Conservation (phyloP, 2,797 vertebrate genomes). For the Spinibarbus caldwelli region DNA sequence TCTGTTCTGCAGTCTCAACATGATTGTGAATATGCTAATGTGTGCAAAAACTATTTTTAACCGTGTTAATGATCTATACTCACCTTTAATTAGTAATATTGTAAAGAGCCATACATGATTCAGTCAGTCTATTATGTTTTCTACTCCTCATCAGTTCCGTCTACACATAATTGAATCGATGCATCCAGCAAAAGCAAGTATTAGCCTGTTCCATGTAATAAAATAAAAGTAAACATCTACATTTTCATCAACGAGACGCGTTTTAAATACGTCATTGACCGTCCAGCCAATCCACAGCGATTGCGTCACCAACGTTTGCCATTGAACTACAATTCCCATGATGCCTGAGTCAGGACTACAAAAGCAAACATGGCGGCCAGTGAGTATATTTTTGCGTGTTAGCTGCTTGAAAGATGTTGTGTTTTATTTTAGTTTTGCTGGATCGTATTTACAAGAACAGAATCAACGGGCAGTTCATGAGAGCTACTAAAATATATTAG, state of each 20-base stretch:
- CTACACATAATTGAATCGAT: background rate
- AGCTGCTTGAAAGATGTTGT: background rate
- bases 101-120: background rate
- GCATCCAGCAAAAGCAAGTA: background rate
- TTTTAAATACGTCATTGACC: constrained; percentile 3
- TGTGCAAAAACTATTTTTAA: too few species aligned
- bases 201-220: background rate
- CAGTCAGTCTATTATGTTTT: background rate
- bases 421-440: background rate
- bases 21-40: background rate
- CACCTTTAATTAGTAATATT: constrained; percentile 1
- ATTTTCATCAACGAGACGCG: background rate
- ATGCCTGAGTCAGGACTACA: constrained; percentile 57
- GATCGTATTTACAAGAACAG: background rate
- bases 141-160: background rate
- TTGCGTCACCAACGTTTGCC: background rate
- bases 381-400: constrained; percentile 24
- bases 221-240: background rate
- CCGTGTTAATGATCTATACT: background rate
- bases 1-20: background rate
- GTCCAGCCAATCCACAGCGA: constrained; percentile 23
- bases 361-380: constrained; percentile 75
- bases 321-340: constrained; percentile 70
- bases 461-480: background rate
- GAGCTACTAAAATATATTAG: background rate